These are phyloP conservation scores for Entelurus aequoreus DNA, from an alignment of 2,113 vertebrate genomes.

Conservation along the genomic window DNA sequence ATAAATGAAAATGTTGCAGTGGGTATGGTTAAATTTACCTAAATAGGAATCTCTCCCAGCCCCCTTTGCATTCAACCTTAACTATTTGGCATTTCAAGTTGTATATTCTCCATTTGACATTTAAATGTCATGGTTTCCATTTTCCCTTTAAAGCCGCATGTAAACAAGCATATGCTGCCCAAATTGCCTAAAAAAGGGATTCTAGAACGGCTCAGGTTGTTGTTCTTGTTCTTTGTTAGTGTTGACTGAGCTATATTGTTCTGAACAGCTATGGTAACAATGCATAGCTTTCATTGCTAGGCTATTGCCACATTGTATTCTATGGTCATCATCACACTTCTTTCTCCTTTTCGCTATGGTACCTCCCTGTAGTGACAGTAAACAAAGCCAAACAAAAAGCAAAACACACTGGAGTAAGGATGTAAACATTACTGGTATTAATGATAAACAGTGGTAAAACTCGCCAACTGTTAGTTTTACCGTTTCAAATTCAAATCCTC, in stretches of 20 bases:
- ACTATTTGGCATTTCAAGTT: slow-evolving; percentile 4
- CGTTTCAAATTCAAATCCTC: too few relatives aligned
- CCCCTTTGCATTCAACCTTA: neutral
- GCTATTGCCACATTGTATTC: neutral
- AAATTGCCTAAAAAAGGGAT: neutral
- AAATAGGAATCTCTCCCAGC: neutral
- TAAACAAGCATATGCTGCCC: neutral
- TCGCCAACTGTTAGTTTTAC: too few relatives aligned
- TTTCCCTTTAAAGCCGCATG: neutral
- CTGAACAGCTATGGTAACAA: neutral
- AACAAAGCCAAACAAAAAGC: neutral
- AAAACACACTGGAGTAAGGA: too few relatives aligned
- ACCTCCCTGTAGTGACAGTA: neutral
- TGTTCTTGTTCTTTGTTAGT: neutral
- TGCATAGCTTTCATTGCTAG: neutral
- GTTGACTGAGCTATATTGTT: neutral
- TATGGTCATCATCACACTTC: neutral
- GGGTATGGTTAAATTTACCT: neutral
- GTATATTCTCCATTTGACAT: slow-evolving; percentile 1
- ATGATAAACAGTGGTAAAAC: too few relatives aligned
- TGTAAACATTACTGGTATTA: too few relatives aligned
- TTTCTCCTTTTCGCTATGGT: neutral
- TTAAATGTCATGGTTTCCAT: slow-evolving; percentile 3
- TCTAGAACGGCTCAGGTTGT: too few relatives aligned
- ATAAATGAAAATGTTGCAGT: neutral